Evolutionary conservation across 2,113 vertebrate genomes (phyloP).

Genomic region (Gila orcuttii): DNA sequence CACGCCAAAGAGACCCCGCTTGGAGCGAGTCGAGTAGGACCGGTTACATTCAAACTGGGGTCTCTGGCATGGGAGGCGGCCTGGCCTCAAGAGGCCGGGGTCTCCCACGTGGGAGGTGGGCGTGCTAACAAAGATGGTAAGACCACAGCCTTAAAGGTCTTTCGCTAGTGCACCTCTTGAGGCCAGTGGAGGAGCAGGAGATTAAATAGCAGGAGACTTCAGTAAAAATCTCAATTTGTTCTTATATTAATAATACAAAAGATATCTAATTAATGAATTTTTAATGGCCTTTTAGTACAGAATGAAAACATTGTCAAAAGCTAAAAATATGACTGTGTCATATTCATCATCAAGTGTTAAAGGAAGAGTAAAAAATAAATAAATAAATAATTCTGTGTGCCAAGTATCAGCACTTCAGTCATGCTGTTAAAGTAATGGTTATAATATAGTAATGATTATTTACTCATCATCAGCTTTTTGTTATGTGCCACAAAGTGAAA

Average conservation of each 20-base stretch:
- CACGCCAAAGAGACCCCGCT: too few species aligned
- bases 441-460: constrained; percentile 1
- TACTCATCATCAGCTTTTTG: background rate
- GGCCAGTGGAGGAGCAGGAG: too few species aligned
- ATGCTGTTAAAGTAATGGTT: constrained; percentile 6
- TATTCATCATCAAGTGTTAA: background rate
- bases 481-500: background rate
- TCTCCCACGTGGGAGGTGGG: too few species aligned
- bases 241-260: background rate
- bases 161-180: too few species aligned
- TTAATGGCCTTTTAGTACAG: too few species aligned
- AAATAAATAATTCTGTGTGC: background rate
- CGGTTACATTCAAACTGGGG: too few species aligned
- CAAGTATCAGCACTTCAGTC: background rate
- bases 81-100: too few species aligned
- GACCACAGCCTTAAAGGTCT: too few species aligned
- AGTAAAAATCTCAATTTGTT: background rate
- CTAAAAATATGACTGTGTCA: background rate
- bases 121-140: too few species aligned
- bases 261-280: too few species aligned
- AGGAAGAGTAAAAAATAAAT: background rate
- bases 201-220: background rate
- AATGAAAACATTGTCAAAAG: background rate
- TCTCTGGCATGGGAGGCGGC: too few species aligned
- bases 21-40: too few species aligned